Base-by-base conservation (phyloP, 2,888 invertebrate species). In the Drosophila falleni region DNA sequence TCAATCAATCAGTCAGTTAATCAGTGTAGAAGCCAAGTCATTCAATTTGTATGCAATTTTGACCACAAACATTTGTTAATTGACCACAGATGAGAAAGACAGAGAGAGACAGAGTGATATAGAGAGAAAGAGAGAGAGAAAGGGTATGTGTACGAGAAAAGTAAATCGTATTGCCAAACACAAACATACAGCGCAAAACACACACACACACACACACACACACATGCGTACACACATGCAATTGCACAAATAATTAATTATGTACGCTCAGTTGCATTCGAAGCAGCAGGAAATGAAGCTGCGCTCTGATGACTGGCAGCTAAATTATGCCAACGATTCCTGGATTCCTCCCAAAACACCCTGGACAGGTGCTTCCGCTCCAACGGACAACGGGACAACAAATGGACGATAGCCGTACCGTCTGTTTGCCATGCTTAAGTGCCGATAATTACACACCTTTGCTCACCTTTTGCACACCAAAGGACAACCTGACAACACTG, bases 31-130 rank as follows among this genome's bases (percentile, higher is more conserved):
- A 50, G 70, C 65, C 64, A 80, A 79, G 83, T 83, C 78, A 83
- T 83, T 83, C 81, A 83, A 83, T 83, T 81, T 83, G 83, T 80
- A 83, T 83, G 80, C 81, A 83, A 83, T 83, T 83, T 80, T 79
- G 73, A 79, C 83, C 81, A 55, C 83, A 83, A 83, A 82, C 83
- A 83, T 83, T 83, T 81, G 83, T 77, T 83, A 83, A 83, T 83
- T 83, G 83, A 83, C 83, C 83, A 44, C 80, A 79, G 37, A 42
- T 53, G 42, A 26, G 51, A n/a, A 42, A 39, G 37, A 56, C 35
- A 26, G 44, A 5, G 49, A 31, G 47, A 60, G 47, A 39, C 39
- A 44, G 61, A 47, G 58, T 13, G 23, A n/a, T 10, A 55, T 39
- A 60, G 35, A 59, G 68, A 63, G 62, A 49, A n/a, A n/a, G n/a